Evolutionary conservation across 2,113 vertebrate genomes (phyloP), one percentile per base, ranked within the genome.

Genomic region (Coracopsis vasa): DNA sequence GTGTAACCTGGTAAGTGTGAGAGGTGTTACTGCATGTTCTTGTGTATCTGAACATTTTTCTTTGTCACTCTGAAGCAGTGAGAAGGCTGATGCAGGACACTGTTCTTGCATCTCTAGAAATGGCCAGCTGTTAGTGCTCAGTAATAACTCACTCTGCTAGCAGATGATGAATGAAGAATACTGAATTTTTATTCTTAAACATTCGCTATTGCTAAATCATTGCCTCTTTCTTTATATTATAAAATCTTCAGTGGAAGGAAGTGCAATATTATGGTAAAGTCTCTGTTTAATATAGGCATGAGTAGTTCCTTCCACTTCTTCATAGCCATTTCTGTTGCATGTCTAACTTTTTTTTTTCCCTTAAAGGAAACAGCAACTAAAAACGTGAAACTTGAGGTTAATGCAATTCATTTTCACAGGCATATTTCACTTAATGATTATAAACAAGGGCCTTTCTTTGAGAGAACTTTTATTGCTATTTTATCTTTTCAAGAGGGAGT

Each of bases 401-500:
- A 88, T 12, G 6, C 72, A 35, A 35, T 94, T 3, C 28, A 20
- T 86, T 94, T 94, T n/a, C 80, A 47, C 48, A 79, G 31, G 21
- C 47, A 21, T 77, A 92, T 85, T 74, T 96, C 28, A 88, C 48
- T 83, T 35, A 42, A 13, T 94, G 72, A 77, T 94, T 85, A 70
- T 66, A 79, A 94, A 83, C 33, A 90, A 80, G 31, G 45, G 15
- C 13, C 9, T 37, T 80, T 80, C 90, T 97, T 79, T 80, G 81
- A 81, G 75, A 69, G 35, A 81, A 62, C 17, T 80, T 47, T 20
- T 62, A 58, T 82, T 95, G 54, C 74, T 78, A 24, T 94, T 96
- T 90, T 94, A 54, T 82, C 79, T 89, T 88, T 87, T 90, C 70
- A 86, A 70, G 80, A 92, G 48, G 25, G 50, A 88, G 33, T 54